Base-by-base conservation (phyloP, 2,888 invertebrate species). In the Drosophila sordidapex region DNA sequence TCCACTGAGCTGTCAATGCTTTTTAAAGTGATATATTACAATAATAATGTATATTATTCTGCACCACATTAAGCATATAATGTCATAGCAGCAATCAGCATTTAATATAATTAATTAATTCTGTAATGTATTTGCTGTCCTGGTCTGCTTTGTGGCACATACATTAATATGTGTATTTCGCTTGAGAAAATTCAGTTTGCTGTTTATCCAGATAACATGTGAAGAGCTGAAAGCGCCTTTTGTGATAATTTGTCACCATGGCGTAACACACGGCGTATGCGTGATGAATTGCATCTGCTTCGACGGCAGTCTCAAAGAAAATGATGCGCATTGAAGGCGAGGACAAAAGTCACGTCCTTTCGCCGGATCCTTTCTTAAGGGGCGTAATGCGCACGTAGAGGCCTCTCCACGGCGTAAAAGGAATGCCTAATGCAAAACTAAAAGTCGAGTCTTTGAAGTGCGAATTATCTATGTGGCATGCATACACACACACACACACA, bases 391-490 rank as follows among this genome's bases (percentile, higher is more conserved):
- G 60, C 84, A 84, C 84, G 84, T 84, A 74, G 63, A 54, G 52
- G 21, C 73, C 46, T 15, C 25, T 38, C 31, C 53, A 53, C 59
- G 62, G 31, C 51, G 52, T 27, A 68, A 88, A 86, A 58, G 81
- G 82, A 85, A 90, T 89, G 58, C 66, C 71, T 74, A 81, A 89
- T 84, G 85, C 74, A 72, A 67, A 72, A 73, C 83, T 72, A 56
- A 79, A 87, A 84, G 79, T 60, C 36, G 52, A 25, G 27, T 46
- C 33, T 36, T 53, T 25, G 15, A 38, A 18, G 36, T 40, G 57
- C 51, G 18, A 52, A 51, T 15, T 43, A 60, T 52, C 46, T 57
- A 49, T 25, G 69, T 58, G 35, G 25, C 46, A 25, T 46, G 46
- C 13, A 27, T 4, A 81, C 21, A 46, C 40, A 40, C 33, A 35